phyloP scores from a whole-genome alignment of 1,140 invertebrate genomes.

The Idris sp. region DNA sequence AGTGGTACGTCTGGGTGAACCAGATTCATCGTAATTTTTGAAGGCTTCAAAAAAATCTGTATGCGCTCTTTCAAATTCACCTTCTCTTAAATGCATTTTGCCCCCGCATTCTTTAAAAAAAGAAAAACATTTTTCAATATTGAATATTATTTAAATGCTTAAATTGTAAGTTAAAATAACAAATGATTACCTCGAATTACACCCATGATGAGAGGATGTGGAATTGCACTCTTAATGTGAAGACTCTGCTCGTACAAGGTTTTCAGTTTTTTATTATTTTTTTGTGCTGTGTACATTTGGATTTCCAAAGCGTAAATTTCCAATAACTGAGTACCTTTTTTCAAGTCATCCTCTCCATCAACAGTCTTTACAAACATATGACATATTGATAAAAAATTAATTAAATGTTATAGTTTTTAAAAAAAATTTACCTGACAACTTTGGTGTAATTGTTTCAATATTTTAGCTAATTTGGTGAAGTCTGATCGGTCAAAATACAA shows the following conservation, averaged over 20 bases:
- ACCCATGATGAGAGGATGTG: constrained; percentile 99
- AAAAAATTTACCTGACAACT: constrained; percentile 89
- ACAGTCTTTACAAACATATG: no score
- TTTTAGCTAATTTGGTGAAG: constrained; percentile 96
- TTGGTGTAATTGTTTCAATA: constrained; percentile 97
- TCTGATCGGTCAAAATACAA: constrained; percentile 98
- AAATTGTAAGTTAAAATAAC: no score
- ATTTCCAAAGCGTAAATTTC: constrained; percentile 99
- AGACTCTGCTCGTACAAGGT: constrained; percentile 98
- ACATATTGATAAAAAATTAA: neutral
- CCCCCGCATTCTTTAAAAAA: constrained; percentile 94
- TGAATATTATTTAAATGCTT: no score
- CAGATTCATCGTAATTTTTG: constrained; percentile 99
- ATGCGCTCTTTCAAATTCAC: constrained; percentile 99
- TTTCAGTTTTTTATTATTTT: constrained; percentile 99
- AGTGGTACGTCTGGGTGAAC: constrained; percentile 96
- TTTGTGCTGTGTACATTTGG: constrained; percentile 99
- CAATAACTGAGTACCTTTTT: constrained; percentile 98
- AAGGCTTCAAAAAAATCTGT: constrained; percentile 99
- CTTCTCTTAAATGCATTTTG: constrained; percentile 99
- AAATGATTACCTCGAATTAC: constrained; percentile 97
- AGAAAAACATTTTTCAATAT: no score
- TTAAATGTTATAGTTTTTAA: no score
- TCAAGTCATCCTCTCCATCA: constrained; percentile 99
- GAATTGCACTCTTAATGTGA: constrained; percentile 99